phyloP scores from a whole-genome alignment of 2,113 vertebrate species.

The Cyprinodon brontotheroides region DNA sequence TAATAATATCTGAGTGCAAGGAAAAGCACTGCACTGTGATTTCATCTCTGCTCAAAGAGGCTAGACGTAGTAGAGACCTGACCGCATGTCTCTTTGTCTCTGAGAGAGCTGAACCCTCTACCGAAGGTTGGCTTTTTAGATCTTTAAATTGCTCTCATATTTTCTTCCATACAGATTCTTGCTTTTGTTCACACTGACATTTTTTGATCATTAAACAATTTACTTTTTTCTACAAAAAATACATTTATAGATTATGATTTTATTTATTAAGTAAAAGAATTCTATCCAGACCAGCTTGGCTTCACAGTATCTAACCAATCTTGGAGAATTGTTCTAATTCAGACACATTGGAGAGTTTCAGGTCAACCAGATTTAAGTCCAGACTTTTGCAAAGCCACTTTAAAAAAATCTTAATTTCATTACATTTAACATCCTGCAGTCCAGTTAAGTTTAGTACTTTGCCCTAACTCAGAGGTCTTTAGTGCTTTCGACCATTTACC shows the following conservation, averaged over 20 bases:
- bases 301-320: background rate
- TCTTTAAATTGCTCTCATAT: background rate
- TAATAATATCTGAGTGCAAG: conserved; percentile 24
- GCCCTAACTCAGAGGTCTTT: too few species aligned
- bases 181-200: background rate
- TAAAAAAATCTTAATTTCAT: too few species aligned
- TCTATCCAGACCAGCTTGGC: background rate
- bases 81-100: conserved; percentile 5
- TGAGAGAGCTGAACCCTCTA: background rate
- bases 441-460: too few species aligned
- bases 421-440: too few species aligned
- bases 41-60: conserved; percentile 46
- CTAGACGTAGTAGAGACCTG: conserved; percentile 12
- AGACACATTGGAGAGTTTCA: background rate
- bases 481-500: too few species aligned
- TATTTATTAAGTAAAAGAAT: background rate
- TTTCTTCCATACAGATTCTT: background rate
- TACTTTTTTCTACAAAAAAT: too few species aligned
- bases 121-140: background rate
- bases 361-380: too few species aligned
- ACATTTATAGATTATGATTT: background rate
- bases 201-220: too few species aligned
- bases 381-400: too few species aligned
- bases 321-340: background rate
- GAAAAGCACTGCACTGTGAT: conserved; percentile 21